A percentile compares a stretch with the other conserved stretches of the same genome.
These are phyloP conservation scores for Anthoscopus minutus DNA, from an alignment of 2,113 vertebrate species.

Conservation along the genomic window DNA sequence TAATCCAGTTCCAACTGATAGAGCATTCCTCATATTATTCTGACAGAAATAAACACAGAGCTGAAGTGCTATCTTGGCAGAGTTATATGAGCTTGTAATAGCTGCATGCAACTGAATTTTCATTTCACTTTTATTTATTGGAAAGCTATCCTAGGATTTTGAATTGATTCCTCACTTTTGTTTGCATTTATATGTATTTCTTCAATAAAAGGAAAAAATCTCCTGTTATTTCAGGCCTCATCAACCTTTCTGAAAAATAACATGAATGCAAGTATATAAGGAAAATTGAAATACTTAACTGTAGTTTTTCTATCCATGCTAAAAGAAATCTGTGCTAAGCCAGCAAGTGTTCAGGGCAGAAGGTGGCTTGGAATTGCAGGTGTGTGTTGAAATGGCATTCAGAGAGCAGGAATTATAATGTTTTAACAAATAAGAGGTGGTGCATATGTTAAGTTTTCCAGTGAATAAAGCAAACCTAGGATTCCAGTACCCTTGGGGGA, in stretches of 20 bases:
- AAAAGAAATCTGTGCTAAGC: neutral
- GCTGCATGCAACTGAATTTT: neutral
- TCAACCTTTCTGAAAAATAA: neutral
- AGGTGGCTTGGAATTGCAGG: conserved; percentile 14
- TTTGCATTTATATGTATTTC: conserved; percentile 17
- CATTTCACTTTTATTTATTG: neutral
- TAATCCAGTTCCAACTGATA: conserved; percentile 28
- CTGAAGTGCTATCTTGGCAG: neutral
- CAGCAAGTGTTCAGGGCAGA: conserved; percentile 8
- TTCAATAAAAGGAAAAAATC: neutral
- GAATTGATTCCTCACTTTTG: conserved; percentile 18
- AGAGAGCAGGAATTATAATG: neutral
- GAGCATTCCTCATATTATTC: conserved; percentile 2
- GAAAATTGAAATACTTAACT: neutral
- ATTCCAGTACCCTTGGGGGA: neutral
- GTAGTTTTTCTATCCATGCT: neutral
- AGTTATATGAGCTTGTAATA: neutral
- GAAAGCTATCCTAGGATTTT: neutral
- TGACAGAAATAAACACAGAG: conserved; percentile 22
- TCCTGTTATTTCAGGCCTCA: conserved; percentile 25
- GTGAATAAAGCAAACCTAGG: neutral
- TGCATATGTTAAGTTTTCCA: neutral
- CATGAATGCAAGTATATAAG: neutral
- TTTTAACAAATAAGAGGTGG: neutral
- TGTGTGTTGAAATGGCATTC: neutral